Percentiles rank a stretch among this genome's conserved stretches.
Evolutionary conservation across 2,797 vertebrate genomes (phyloP).

Genomic region (Macropodus opercularis): DNA sequence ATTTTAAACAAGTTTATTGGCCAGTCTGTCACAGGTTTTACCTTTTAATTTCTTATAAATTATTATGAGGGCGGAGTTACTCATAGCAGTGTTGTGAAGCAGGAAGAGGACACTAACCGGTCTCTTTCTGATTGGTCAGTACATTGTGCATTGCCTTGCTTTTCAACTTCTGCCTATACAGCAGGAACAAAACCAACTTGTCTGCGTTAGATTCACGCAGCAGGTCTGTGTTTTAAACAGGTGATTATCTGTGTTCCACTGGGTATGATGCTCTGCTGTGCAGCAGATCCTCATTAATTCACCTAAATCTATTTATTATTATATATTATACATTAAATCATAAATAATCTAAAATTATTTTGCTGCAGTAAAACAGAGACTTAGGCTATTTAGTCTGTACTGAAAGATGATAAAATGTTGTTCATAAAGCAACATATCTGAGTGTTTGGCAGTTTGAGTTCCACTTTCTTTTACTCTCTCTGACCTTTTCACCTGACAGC

Average conservation of each 20-base stretch:
- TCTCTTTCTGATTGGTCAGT: too few relatives aligned
- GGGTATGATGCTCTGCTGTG: conserved; percentile 36
- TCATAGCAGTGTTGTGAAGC: too few relatives aligned
- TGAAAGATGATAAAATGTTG: background rate
- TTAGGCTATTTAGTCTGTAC: background rate
- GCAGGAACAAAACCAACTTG: conserved; percentile 24
- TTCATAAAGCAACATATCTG: background rate
- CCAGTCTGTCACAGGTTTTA: too few relatives aligned
- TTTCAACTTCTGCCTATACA: conserved; percentile 26
- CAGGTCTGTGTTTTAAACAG: too few relatives aligned
- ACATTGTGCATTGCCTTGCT: background rate
- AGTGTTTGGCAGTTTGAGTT: background rate
- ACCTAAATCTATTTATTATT: too few relatives aligned
- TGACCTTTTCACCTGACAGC: conserved; percentile 10
- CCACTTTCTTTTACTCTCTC: conserved; percentile 1
- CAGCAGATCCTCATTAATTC: conserved; percentile 48
- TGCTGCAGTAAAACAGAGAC: too few relatives aligned
- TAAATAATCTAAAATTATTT: too few relatives aligned
- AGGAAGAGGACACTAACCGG: too few relatives aligned
- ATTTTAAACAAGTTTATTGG: too few relatives aligned
- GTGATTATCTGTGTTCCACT: conserved; percentile 42
- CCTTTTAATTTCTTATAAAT: too few relatives aligned
- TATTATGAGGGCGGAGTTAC: too few relatives aligned
- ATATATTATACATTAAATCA: too few relatives aligned
- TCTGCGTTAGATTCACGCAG: conserved; percentile 17